Percentiles rank a stretch among this genome's conserved stretches.
These are phyloP conservation scores for Chamaea fasciata DNA, from an alignment of 2,113 vertebrate genomes.

Conservation along the genomic window DNA sequence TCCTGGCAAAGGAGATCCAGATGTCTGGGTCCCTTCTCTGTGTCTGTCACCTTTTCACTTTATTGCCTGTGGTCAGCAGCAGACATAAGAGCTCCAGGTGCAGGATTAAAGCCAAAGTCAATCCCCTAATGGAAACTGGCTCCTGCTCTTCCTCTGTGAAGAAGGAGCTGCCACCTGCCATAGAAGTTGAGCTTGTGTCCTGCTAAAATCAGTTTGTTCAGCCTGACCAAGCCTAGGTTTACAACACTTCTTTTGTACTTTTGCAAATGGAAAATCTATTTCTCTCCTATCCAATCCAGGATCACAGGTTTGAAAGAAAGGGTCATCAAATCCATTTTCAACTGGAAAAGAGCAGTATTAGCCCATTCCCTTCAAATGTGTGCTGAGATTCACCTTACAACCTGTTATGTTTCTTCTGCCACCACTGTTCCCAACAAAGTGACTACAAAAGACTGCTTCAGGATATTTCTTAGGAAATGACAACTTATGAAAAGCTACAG, in stretches of 20 bases:
- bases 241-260: not conserved
- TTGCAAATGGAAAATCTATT: not conserved
- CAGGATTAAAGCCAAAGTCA: not conserved
- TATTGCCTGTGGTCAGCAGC: not conserved
- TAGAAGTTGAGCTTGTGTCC: not conserved
- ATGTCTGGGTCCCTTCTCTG: not conserved
- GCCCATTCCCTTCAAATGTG: fast-evolving
- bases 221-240: not conserved
- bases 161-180: not conserved
- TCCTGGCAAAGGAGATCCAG: not conserved
- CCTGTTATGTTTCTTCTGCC: not conserved
- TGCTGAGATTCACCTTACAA: not conserved
- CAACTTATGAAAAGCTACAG: not conserved
- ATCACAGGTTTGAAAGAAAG: not conserved
- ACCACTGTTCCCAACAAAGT: not conserved
- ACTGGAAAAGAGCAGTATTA: not conserved
- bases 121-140: not conserved
- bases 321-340: not conserved
- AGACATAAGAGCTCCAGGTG: not conserved
- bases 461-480: not conserved
- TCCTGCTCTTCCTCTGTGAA: not conserved
- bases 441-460: not conserved
- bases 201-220: not conserved
- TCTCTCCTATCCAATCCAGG: not conserved
- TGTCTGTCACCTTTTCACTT: not conserved